Conservation (phyloP, 2,797 vertebrate species). For the Harpagifer antarcticus region DNA sequence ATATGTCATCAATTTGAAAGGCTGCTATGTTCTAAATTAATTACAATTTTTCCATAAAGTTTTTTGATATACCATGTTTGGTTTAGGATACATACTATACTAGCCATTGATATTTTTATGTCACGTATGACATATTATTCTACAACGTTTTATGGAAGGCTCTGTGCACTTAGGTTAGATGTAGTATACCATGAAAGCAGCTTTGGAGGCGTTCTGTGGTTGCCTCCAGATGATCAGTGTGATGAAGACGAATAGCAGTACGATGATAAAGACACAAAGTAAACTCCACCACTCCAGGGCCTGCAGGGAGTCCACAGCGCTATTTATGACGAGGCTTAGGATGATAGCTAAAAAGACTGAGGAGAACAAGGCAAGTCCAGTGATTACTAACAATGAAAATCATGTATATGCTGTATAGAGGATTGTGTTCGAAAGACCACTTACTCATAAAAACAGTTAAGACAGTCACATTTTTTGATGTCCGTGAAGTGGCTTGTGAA, state of each 20-base stretch:
- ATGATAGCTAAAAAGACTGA: constrained; percentile 80
- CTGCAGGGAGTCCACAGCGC: constrained; percentile 63
- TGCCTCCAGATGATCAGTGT: constrained; percentile 87
- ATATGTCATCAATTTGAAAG: too few relatives aligned
- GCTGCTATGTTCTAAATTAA: too few relatives aligned
- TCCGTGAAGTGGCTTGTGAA: constrained; percentile 65
- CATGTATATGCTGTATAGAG: background rate
- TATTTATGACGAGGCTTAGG: constrained; percentile 77
- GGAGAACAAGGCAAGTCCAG: background rate
- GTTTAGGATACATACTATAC: too few relatives aligned
- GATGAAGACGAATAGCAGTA: constrained; percentile 70
- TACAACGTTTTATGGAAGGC: too few relatives aligned
- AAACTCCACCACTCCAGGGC: constrained; percentile 82
- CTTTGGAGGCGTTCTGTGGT: constrained; percentile 83
- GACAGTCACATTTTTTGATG: constrained; percentile 79
- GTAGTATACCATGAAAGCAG: constrained; percentile 86
- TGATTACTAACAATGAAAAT: background rate
- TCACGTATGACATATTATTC: too few relatives aligned
- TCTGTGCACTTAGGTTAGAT: background rate
- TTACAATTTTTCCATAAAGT: too few relatives aligned
- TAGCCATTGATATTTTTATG: too few relatives aligned
- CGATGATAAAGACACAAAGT: constrained; percentile 71
- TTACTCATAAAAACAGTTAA: constrained; percentile 79
- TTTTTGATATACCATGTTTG: too few relatives aligned
- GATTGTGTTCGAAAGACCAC: constrained; percentile 14